Evolutionary conservation across 2,888 invertebrate genomes (phyloP), one percentile per base, ranked within the genome.

Genomic region (Bellardia bayeri): DNA sequence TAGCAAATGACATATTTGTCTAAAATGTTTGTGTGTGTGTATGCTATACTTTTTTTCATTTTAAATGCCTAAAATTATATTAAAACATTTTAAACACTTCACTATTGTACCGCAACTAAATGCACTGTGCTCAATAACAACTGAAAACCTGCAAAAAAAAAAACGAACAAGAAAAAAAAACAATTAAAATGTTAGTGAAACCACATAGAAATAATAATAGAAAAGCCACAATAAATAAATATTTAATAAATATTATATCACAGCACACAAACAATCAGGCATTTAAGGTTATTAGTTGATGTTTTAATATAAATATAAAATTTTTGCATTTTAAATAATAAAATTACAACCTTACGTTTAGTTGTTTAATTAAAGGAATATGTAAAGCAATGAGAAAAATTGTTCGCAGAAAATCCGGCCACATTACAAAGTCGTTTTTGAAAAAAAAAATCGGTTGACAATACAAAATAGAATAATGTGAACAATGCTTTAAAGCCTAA

Each of bases 151-250:
- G 8, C 37, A 14, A 1, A 54, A 23, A 64, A 54, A 33, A 40
- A 23, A 23, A 23, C 23, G 23, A 23, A 11, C n/a, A 1, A 3
- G 8, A 23, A 23, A 51, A 30, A 63, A 79, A 82, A 87, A 87
- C 87, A 87, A 87, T 87, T 87, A 87, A 84, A 84, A 78, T 87
- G 84, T 87, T 84, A 87, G 81, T 87, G 84, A 84, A 87, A 87
- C 87, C 87, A 72, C 87, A 82, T 78, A 72, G 84, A 84, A 82
- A 82, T 82, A 82, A 84, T 82, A 87, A 84, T 81, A 76, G 81
- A 58, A 84, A 87, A 87, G 49, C 87, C 81, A 68, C 84, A 78
- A 84, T 87, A 87, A 84, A 87, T 87, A 84, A 84, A 87, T 84
- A 87, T 82, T 81, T 84, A 84, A 87, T 87, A 87, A 87, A 84